Evolutionary conservation across 2,888 invertebrate genomes (phyloP).

Genomic region (Helicoverpa assulta): DNA sequence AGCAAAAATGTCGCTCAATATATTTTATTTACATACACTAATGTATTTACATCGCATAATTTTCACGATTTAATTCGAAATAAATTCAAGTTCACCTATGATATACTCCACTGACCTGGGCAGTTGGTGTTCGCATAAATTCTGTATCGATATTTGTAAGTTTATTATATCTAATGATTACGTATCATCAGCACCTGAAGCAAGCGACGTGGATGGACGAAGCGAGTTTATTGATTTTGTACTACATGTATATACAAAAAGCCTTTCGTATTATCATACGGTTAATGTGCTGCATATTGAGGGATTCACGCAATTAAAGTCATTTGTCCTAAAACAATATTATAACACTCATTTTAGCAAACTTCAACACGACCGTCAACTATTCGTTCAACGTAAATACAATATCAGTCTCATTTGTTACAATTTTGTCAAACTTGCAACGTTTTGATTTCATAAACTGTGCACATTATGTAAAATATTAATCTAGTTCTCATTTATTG

Average conservation of each 20-base stretch:
- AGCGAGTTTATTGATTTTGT: constrained; percentile 72
- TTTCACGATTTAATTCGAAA: constrained; percentile 65
- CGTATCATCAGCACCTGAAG: constrained; percentile 76
- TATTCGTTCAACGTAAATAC: constrained; percentile 77
- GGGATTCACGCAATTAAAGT: constrained; percentile 43
- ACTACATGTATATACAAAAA: constrained; percentile 66
- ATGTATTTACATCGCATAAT: constrained; percentile 85
- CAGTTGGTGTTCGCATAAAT: constrained; percentile 61
- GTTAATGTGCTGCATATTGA: constrained; percentile 35
- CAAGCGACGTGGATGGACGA: constrained; percentile 81
- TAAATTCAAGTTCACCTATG: constrained; percentile 61
- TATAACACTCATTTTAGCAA: constrained; percentile 63
- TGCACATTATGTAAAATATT: constrained; percentile 32
- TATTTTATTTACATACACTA: constrained; percentile 83
- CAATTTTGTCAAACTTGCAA: constrained; percentile 71
- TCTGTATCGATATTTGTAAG: constrained; percentile 48
- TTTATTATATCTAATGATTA: constrained; percentile 49
- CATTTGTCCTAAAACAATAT: constrained; percentile 52
- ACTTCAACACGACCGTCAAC: constrained; percentile 65
- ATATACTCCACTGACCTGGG: constrained; percentile 65
- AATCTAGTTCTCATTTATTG: constrained; percentile 38
- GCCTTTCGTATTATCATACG: constrained; percentile 27
- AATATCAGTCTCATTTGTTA: constrained; percentile 83
- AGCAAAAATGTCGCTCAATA: constrained; percentile 62
- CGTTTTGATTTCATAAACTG: constrained; percentile 52